Percentiles rank a stretch among this genome's conserved stretches.
These are phyloP conservation scores for Glossophaga mutica DNA, from an alignment of 2,797 vertebrate genomes.

Conservation along the genomic window DNA sequence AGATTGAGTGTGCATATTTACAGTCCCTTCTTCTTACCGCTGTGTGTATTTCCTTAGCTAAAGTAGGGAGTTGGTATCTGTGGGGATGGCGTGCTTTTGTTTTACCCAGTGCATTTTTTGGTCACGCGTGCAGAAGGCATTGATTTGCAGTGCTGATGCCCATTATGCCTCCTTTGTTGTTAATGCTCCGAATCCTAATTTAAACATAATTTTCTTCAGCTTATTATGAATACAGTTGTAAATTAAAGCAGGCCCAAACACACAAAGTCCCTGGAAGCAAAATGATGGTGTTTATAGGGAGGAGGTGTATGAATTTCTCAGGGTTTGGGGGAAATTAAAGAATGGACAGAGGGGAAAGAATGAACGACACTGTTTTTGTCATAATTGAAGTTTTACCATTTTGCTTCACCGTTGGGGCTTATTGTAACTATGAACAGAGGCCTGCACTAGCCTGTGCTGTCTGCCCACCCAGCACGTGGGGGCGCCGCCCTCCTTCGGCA, in stretches of 20 bases:
- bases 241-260: not conserved
- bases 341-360: not conserved
- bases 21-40: not conserved
- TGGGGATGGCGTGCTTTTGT: not conserved
- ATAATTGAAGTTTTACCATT: constrained; percentile 30
- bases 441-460: not conserved
- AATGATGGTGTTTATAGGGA: not conserved
- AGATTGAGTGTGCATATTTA: not conserved
- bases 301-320: not conserved
- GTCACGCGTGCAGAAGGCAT: constrained; percentile 2
- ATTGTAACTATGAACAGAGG: not conserved
- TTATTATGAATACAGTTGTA: not conserved
- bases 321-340: not conserved
- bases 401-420: not conserved
- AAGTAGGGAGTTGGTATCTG: not conserved
- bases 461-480: not conserved
- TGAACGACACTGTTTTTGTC: not conserved
- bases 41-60: constrained; percentile 13
- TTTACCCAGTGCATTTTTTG: constrained; percentile 17
- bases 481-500: not conserved
- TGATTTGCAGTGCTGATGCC: not conserved
- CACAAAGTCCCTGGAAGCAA: not conserved
- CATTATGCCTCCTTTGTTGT: constrained; percentile 17
- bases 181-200: not conserved
- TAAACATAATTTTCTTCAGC: not conserved